Conservation (phyloP, 2,797 vertebrate species). For the Alectoris magna region DNA sequence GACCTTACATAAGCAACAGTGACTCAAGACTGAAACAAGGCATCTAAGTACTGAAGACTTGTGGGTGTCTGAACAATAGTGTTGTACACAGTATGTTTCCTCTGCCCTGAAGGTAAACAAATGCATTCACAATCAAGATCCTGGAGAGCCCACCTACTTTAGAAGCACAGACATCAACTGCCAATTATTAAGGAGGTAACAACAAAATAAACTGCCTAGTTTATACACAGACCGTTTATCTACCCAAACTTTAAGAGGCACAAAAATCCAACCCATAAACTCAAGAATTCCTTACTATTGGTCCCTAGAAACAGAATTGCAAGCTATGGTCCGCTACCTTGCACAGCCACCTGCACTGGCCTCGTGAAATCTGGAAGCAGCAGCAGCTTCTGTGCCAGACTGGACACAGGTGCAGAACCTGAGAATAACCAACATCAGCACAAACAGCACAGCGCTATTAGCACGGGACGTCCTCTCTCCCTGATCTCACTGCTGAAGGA, state of each 20-base stretch:
- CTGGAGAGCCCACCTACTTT: background rate
- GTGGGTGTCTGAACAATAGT: constrained; percentile 57
- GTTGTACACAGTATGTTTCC: background rate
- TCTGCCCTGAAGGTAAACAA: constrained; percentile 37
- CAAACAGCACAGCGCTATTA: background rate
- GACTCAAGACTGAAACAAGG: constrained; percentile 64
- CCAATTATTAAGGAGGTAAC: background rate
- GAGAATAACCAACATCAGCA: background rate
- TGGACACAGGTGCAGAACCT: background rate
- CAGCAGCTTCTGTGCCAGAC: background rate
- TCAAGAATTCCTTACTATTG: constrained; percentile 16
- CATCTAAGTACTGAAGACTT: constrained; percentile 52
- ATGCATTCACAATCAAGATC: background rate
- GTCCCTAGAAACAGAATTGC: constrained; percentile 45
- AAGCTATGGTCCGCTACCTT: background rate
- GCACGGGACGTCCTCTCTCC: background rate
- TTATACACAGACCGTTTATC: constrained; percentile 2
- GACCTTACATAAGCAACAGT: constrained; percentile 50
- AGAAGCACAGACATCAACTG: background rate
- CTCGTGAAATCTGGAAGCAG: constrained; percentile 1
- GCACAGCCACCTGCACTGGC: constrained; percentile 34
- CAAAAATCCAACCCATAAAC: background rate
- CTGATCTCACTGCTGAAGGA: background rate
- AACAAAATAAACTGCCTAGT: background rate
- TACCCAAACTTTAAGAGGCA: background rate